Evolutionary conservation across 2,113 vertebrate genomes (phyloP), one percentile per base, ranked within the genome.

Genomic region (Alaudala cheleensis): DNA sequence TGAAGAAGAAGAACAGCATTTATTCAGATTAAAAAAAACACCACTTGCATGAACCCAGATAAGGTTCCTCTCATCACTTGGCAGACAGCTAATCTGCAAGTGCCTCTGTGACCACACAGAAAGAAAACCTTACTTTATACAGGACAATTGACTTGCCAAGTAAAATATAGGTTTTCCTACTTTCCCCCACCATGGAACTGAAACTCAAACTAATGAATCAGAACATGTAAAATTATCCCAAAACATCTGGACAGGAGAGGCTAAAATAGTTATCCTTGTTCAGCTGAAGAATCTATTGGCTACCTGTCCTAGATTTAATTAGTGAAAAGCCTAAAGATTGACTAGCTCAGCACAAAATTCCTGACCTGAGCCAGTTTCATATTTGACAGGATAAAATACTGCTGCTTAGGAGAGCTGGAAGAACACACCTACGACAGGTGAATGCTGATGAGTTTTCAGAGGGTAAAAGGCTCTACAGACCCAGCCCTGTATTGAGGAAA

Each of bases 361-460:
- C 82, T 81, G 71, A 78, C 72, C 56, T 11, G 56, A 86, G 90
- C 82, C 92, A 90, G 44, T 73, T 92, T 78, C n/a, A 10, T n/a
- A 60, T 90, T 81, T 93, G 92, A 84, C 82, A 64, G 82, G 81
- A 64, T 83, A 83, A 95, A 95, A 93, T 81, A 67, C 56, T 1
- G 10, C 88, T 90, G 2, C 64, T 93, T n/a, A 39, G 60, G 81
- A 67, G 61, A 91, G 42, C 26, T 49, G 20, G 45, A 67, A 74
- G 78, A 91, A 26, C 45, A 54, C 47, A 78, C 31, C 45, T 82
- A 66, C 1, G 2, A 14, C 22, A 8, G 9, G 2, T 42, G 64
- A 74, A 86, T 91, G 60, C 71, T 61, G 58, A 86, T 88, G 71
- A 94, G 88, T 49, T 64, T 62, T 67, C 58, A 17, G 77, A 77